Conservation (phyloP, 2,888 invertebrate species). For the Diachrysia chrysitis region DNA sequence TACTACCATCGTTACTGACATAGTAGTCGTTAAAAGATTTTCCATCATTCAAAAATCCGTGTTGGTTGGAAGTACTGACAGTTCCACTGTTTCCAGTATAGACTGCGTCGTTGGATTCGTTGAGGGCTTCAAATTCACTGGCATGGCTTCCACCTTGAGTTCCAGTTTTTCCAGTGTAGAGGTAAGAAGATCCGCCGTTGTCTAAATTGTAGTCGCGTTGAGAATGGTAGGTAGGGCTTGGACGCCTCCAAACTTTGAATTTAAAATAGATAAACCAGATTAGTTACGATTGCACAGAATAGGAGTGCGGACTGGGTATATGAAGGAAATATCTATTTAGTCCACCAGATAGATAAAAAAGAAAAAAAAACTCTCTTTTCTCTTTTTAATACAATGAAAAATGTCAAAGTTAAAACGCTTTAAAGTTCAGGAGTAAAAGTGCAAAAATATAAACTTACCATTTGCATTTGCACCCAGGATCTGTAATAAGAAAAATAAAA, state of each 20-base stretch:
- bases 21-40: neutral
- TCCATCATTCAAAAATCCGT: neutral
- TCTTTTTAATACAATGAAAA: too few relatives aligned
- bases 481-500: slow-evolving; percentile 10
- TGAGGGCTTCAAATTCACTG: neutral
- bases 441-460: too few relatives aligned
- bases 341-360: too few relatives aligned
- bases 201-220: neutral
- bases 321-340: too few relatives aligned
- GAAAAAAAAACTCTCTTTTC: too few relatives aligned
- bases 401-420: too few relatives aligned
- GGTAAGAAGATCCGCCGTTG: neutral
- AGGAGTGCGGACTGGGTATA: too few relatives aligned
- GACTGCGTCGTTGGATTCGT: neutral
- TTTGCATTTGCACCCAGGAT: slow-evolving; percentile 16
- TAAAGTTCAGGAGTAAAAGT: too few relatives aligned
- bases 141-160: neutral
- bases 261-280: too few relatives aligned
- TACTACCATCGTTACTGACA: neutral
- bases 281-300: too few relatives aligned
- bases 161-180: neutral
- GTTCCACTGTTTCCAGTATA: neutral
- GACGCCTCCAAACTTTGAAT: neutral
- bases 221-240: neutral
- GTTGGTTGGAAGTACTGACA: neutral